These are phyloP conservation scores for Liopterus haemorrhoidalis DNA, from an alignment of 2,888 invertebrate species.

Conservation along the genomic window DNA sequence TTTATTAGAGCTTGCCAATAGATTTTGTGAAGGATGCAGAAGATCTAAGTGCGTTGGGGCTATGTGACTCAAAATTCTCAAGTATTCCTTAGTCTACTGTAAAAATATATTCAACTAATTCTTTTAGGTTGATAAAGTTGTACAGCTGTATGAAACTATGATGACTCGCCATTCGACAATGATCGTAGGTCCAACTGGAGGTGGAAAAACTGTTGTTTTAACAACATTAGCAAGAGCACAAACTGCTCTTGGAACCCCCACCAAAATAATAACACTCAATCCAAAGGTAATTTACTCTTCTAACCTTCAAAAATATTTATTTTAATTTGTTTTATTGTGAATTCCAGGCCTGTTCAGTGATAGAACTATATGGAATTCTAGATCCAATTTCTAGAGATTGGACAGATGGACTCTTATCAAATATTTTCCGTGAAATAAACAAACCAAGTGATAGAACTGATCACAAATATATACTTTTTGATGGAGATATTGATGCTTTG, in stretches of 20 bases:
- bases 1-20: too few relatives aligned
- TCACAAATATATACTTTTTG: slow-evolving; percentile 79
- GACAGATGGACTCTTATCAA: slow-evolving; percentile 87
- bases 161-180: slow-evolving; percentile 89
- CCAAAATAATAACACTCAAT: slow-evolving; percentile 76
- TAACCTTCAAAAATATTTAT: slow-evolving; percentile 2
- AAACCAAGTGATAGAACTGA: slow-evolving; percentile 65
- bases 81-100: neutral
- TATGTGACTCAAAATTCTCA: neutral
- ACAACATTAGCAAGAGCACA: slow-evolving; percentile 74
- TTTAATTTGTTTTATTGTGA: slow-evolving; percentile 1
- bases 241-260: slow-evolving; percentile 64
- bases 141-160: slow-evolving; percentile 91
- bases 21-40: neutral
- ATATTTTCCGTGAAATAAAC: slow-evolving; percentile 87
- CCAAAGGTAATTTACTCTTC: slow-evolving; percentile 60
- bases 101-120: neutral
- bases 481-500: slow-evolving; percentile 89
- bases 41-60: neutral
- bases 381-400: slow-evolving; percentile 84
- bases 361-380: slow-evolving; percentile 82
- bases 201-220: slow-evolving; percentile 84
- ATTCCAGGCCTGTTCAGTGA: slow-evolving; percentile 71
- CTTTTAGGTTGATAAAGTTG: slow-evolving; percentile 73
- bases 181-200: slow-evolving; percentile 89